Conservation (phyloP, 2,797 vertebrate genomes). For the Anniella stebbinsi region DNA sequence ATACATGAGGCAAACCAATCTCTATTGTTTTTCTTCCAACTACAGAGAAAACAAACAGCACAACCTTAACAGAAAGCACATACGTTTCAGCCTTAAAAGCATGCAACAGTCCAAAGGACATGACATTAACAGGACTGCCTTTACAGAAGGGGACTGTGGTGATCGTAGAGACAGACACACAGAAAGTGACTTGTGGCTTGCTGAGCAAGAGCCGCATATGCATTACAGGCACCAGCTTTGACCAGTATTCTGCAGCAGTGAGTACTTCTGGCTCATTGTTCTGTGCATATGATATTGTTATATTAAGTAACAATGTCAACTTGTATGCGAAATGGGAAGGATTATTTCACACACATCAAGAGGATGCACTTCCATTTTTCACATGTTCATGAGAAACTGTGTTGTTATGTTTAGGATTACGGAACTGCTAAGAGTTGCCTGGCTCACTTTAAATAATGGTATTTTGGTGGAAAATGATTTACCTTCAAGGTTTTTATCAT, state of each 20-base stretch:
- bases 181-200: neutral
- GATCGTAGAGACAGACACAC: neutral
- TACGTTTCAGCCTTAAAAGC: neutral
- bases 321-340: neutral
- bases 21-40: constrained; percentile 11
- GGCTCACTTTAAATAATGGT: neutral
- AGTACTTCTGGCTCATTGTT: neutral
- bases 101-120: neutral
- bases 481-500: neutral
- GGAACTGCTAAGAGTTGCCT: neutral
- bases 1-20: neutral
- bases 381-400: neutral
- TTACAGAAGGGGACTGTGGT: neutral
- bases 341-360: neutral
- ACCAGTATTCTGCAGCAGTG: neutral
- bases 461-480: neutral
- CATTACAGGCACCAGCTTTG: neutral
- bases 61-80: neutral
- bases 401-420: neutral
- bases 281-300: neutral
- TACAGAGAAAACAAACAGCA: neutral
- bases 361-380: neutral
- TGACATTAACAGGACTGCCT: neutral
- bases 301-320: neutral
- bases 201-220: neutral